These are phyloP conservation scores for Hyles lineata DNA, from an alignment of 2,888 invertebrate genomes.

Conservation along the genomic window DNA sequence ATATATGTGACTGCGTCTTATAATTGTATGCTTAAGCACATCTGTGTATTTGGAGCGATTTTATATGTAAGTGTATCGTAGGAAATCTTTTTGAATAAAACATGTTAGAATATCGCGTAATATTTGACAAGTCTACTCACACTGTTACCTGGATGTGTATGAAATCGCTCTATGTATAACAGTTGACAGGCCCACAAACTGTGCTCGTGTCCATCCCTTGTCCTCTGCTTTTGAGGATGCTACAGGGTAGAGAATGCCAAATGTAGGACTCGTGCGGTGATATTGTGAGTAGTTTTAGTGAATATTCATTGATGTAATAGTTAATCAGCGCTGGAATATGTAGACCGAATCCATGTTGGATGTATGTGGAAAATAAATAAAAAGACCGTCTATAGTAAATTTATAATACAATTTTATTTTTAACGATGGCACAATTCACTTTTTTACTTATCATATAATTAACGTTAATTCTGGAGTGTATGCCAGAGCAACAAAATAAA, in stretches of 20 bases:
- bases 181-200: background rate
- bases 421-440: slow-evolving; percentile 1
- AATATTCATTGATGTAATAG: slow-evolving; percentile 15
- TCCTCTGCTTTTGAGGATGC: slow-evolving; percentile 7
- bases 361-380: slow-evolving; percentile 17
- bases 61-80: background rate
- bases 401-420: background rate
- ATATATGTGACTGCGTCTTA: background rate
- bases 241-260: slow-evolving; percentile 36
- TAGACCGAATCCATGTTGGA: slow-evolving; percentile 5
- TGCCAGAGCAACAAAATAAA: background rate
- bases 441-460: background rate
- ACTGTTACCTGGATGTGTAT: background rate
- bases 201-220: background rate
- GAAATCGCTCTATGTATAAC: slow-evolving; percentile 1
- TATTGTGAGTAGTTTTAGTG: slow-evolving; percentile 33
- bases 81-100: background rate
- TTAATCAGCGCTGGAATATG: background rate
- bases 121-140: background rate
- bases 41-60: slow-evolving; percentile 19
- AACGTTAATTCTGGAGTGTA: background rate
- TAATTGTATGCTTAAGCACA: slow-evolving; percentile 1
- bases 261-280: slow-evolving; percentile 31
- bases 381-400: background rate
- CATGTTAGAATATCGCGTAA: background rate